Conservation (phyloP, 2,113 vertebrate species). For the Mormyrus iriodes region DNA sequence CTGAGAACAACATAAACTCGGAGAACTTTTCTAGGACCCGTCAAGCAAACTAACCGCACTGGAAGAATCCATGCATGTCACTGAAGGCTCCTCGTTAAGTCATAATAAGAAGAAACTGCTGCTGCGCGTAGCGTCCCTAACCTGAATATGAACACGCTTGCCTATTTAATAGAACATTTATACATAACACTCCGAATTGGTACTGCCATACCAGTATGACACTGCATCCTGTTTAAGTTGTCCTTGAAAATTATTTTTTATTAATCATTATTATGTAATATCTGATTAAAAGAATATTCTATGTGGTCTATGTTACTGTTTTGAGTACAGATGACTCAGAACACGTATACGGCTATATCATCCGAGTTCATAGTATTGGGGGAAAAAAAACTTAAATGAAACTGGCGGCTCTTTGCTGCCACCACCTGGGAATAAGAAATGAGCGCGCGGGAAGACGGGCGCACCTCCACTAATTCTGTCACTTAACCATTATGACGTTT, state of each 20-base stretch:
- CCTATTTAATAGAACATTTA: not conserved
- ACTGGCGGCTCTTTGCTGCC: conserved; percentile 16
- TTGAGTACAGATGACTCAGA: not conserved
- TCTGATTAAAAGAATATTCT: not conserved
- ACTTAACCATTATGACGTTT: not conserved
- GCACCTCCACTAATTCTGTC: not conserved
- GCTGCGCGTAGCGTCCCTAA: not conserved
- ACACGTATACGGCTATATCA: not conserved
- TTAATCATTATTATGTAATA: conserved; percentile 4
- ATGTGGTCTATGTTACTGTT: not conserved
- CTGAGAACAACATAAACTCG: too few relatives aligned
- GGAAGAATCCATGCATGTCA: not conserved
- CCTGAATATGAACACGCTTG: not conserved
- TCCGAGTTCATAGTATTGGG: not conserved
- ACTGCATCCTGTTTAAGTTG: not conserved
- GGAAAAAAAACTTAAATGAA: not conserved
- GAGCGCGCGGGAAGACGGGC: too few relatives aligned
- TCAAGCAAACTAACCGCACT: not conserved
- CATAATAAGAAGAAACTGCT: not conserved
- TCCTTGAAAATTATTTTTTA: not conserved
- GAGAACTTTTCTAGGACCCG: not conserved
- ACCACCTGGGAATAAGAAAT: not conserved
- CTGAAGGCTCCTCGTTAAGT: not conserved
- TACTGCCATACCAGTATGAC: not conserved
- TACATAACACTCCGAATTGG: not conserved